phyloP scores from a whole-genome alignment of 2,113 vertebrate species.

The Crotalus viridis region DNA sequence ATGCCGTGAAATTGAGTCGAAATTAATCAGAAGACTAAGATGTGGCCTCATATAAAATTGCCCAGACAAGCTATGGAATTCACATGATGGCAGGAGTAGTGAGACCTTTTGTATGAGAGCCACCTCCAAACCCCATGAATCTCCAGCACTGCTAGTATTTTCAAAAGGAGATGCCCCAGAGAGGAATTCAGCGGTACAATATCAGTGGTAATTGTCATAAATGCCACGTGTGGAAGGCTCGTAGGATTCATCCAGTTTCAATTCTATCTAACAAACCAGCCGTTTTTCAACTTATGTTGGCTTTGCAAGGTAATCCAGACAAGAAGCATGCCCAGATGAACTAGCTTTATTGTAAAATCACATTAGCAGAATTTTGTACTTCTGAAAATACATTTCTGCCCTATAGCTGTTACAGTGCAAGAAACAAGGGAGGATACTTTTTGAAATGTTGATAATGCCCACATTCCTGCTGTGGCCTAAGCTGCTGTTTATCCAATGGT shows the following conservation, averaged over 20 bases:
- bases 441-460: not conserved
- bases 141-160: not conserved
- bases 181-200: not conserved
- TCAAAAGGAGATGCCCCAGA: not conserved
- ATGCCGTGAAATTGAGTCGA: not conserved
- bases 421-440: not conserved
- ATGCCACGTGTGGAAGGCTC: not conserved
- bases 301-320: not conserved
- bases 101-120: not conserved
- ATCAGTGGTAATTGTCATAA: not conserved
- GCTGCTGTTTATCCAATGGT: not conserved
- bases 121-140: not conserved
- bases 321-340: not conserved
- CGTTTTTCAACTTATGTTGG: not conserved
- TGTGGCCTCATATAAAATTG: not conserved
- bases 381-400: not conserved
- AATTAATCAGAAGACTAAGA: not conserved
- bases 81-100: not conserved
- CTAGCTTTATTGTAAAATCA: not conserved
- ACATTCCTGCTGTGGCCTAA: not conserved
- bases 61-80: not conserved
- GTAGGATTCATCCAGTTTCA: not conserved
- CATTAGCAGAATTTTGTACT: not conserved
- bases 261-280: not conserved
- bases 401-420: not conserved